Conservation (phyloP, 1,140 invertebrate species). For the Micrasema minimum region DNA sequence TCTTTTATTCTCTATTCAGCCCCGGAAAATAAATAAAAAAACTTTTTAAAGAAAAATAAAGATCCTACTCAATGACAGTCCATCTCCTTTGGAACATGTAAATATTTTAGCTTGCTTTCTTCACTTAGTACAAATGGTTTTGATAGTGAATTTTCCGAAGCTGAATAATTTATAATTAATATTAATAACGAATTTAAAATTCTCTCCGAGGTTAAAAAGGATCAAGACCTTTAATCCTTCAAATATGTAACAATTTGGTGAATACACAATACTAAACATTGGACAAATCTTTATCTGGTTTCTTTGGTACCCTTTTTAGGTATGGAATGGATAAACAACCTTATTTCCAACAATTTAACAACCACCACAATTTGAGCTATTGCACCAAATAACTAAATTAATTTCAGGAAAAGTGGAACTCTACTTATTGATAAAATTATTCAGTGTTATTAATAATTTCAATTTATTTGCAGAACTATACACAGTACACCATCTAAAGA, state of each 20-base stretch:
- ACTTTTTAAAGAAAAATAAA: no score
- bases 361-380: conserved; percentile 27
- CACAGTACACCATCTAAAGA: conserved; percentile 51
- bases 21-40: no score
- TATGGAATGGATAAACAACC: conserved; percentile 19
- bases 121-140: no score
- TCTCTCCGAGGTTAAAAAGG: background rate
- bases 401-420: conserved; percentile 16
- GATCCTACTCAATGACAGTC: no score
- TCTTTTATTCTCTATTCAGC: conserved; percentile 39
- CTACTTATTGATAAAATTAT: no score
- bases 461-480: conserved; percentile 48
- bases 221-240: background rate
- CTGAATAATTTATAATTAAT: background rate
- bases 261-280: conserved; percentile 21
- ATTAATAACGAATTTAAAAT: background rate
- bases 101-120: no score
- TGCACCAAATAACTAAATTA: conserved; percentile 31
- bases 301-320: conserved; percentile 30
- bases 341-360: conserved; percentile 31
- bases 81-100: no score
- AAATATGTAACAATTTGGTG: no score
- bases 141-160: background rate
- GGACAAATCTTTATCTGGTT: conserved; percentile 29
- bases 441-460: conserved; percentile 3